Evolutionary conservation across 2,888 invertebrate genomes (phyloP).

Genomic region (Heteromurus nitidus): DNA sequence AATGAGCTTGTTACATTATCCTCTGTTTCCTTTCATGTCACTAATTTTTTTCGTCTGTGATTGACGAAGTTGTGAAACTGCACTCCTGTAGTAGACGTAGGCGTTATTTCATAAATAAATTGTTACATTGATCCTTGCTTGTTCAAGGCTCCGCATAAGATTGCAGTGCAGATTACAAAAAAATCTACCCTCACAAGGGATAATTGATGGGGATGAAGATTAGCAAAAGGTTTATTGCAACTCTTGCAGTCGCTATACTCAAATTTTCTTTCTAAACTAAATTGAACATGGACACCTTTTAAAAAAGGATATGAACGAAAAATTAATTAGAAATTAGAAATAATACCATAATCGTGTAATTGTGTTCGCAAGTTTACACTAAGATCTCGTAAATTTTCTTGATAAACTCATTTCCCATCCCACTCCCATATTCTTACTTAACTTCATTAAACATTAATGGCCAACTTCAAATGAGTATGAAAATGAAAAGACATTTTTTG

Average conservation of each 20-base stretch:
- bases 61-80: neutral
- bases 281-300: too few relatives aligned
- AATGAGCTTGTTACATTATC: neutral
- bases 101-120: too few relatives aligned
- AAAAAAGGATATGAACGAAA: too few relatives aligned
- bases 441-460: neutral
- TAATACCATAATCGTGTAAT: neutral
- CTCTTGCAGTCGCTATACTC: too few relatives aligned
- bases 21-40: neutral
- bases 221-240: too few relatives aligned
- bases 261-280: too few relatives aligned
- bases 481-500: neutral
- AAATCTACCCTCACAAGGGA: neutral
- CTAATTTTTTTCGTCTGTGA: neutral
- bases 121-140: neutral
- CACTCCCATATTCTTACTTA: neutral
- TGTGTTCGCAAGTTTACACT: neutral
- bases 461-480: neutral
- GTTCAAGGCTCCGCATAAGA: too few relatives aligned
- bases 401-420: neutral
- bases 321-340: too few relatives aligned
- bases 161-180: too few relatives aligned
- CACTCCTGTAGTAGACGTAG: neutral
- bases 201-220: neutral
- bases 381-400: too few relatives aligned